phyloP scores from a whole-genome alignment of 1,140 invertebrate genomes.

The Drosophila malerkotliana region DNA sequence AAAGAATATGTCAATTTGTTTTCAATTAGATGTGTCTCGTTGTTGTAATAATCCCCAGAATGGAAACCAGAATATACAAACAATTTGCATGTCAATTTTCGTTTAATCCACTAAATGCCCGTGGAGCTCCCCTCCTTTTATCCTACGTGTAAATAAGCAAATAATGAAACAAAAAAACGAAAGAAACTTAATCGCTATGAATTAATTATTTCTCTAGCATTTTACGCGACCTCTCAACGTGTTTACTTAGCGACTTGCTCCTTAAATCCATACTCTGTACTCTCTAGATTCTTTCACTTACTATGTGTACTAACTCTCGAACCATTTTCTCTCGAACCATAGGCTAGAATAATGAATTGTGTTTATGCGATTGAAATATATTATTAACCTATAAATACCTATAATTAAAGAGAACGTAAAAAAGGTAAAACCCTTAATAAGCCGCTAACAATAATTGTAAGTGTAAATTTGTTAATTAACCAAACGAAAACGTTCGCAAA shows the following conservation, averaged over 20 bases:
- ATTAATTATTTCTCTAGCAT: constrained; percentile 30
- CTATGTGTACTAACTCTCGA: constrained; percentile 16
- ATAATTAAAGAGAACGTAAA: constrained; percentile 23
- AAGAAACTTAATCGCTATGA: constrained; percentile 25
- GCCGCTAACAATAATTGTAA: constrained; percentile 68
- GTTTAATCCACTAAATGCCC: constrained; percentile 45
- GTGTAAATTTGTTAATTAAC: constrained; percentile 78
- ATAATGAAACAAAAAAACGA: constrained; percentile 8
- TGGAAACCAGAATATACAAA: constrained; percentile 32
- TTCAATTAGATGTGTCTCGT: constrained; percentile 67
- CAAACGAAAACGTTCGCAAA: constrained; percentile 59
- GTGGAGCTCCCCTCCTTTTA: not conserved
- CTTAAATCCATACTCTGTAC: constrained; percentile 19
- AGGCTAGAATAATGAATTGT: constrained; percentile 79
- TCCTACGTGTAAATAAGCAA: constrained; percentile 55
- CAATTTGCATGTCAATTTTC: constrained; percentile 62
- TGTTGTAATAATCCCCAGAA: constrained; percentile 46
- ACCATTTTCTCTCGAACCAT: constrained; percentile 39
- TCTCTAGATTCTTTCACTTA: constrained; percentile 25
- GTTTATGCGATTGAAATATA: constrained; percentile 44
- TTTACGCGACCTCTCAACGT: constrained; percentile 15
- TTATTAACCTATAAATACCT: constrained; percentile 37
- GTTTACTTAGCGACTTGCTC: constrained; percentile 31
- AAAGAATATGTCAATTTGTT: constrained; percentile 75
- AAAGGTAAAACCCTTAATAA: constrained; percentile 40